Evolutionary conservation across 2,113 vertebrate genomes (phyloP).

Genomic region (Zapus hudsonius): DNA sequence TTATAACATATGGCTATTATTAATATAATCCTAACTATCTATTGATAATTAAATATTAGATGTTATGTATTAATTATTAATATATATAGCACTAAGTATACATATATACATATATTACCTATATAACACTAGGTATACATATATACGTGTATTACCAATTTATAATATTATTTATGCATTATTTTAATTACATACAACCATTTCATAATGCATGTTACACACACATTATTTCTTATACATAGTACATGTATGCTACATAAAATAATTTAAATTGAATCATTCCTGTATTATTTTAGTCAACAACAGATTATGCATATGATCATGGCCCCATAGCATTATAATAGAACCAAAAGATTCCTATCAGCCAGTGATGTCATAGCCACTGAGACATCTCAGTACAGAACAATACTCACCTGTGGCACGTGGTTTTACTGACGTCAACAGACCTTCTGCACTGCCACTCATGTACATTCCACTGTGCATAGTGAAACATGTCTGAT

Average conservation of each 20-base stretch:
- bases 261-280: not conserved
- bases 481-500: accelerated
- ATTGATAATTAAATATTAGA: not conserved
- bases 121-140: not conserved
- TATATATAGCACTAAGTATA: no score
- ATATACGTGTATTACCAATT: not conserved
- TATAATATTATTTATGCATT: not conserved
- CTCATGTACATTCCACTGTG: not conserved
- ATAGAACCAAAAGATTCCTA: accelerated
- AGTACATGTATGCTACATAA: not conserved
- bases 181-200: not conserved
- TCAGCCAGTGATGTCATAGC: no score
- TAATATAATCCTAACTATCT: not conserved
- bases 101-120: not conserved
- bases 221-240: not conserved
- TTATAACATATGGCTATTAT: not conserved
- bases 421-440: not conserved
- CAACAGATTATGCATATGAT: not conserved
- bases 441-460: no score
- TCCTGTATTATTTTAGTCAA: not conserved
- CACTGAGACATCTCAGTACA: accelerated
- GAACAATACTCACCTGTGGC: accelerated
- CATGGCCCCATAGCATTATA: no score
- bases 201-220: not conserved
- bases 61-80: no score